Conservation (phyloP, 2,797 vertebrate genomes). For the Siniperca undulata region DNA sequence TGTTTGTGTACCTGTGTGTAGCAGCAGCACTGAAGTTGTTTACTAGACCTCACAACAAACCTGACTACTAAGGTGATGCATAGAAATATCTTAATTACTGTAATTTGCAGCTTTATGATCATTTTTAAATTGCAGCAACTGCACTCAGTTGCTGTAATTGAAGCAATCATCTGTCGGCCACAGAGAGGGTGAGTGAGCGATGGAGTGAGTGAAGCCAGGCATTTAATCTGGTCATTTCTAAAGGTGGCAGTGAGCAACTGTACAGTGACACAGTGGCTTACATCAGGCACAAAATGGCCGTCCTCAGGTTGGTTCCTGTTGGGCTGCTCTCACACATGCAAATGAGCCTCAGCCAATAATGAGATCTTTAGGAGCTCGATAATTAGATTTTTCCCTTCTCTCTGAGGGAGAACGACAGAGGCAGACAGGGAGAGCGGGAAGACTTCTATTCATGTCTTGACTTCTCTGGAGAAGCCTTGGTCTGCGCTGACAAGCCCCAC, state of each 20-base stretch:
- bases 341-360: conserved; percentile 84
- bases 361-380: conserved; percentile 85
- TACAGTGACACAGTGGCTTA: conserved; percentile 62
- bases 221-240: conserved; percentile 72
- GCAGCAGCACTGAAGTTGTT: conserved; percentile 28
- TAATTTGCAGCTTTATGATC: conserved; percentile 40
- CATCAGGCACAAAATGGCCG: conserved; percentile 82
- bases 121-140: conserved; percentile 29
- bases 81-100: conserved; percentile 30
- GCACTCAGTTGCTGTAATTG: conserved; percentile 36
- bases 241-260: conserved; percentile 64
- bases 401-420: conserved; percentile 75
- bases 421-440: conserved; percentile 71
- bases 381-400: conserved; percentile 84
- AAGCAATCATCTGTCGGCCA: conserved; percentile 38
- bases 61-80: conserved; percentile 7
- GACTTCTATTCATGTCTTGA: conserved; percentile 75
- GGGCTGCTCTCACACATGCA: conserved; percentile 81
- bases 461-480: conserved; percentile 75
- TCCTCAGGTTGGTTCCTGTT: conserved; percentile 78
- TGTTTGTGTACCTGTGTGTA: conserved; percentile 28
- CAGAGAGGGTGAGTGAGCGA: conserved; percentile 31
- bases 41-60: conserved; percentile 39
- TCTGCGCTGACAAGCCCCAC: conserved; percentile 67
- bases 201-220: conserved; percentile 42